These are phyloP conservation scores for Heliconius ethilla DNA, from an alignment of 2,888 invertebrate species.

Conservation along the genomic window DNA sequence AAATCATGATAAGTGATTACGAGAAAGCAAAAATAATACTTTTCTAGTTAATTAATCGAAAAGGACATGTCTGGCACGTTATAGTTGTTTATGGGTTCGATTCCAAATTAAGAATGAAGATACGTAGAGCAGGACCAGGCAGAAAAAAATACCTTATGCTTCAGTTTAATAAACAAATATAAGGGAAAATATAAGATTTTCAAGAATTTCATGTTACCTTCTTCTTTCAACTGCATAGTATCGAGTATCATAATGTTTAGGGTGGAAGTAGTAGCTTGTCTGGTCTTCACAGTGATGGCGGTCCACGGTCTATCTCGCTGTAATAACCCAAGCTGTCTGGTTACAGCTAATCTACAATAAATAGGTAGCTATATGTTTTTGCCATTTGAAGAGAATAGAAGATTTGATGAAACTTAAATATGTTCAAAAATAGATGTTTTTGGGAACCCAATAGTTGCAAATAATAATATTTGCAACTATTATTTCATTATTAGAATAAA, in stretches of 20 bases:
- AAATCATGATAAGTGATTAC: background rate
- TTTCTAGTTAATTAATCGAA: background rate
- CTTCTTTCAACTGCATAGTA: conserved; percentile 80
- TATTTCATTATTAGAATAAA: too few relatives aligned
- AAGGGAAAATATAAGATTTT: background rate
- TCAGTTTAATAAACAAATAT: too few relatives aligned
- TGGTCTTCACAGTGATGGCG: conserved; percentile 84
- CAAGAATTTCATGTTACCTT: conserved; percentile 57
- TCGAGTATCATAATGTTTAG: conserved; percentile 82
- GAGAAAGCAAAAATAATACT: background rate
- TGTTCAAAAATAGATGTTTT: too few relatives aligned
- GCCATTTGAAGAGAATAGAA: background rate
- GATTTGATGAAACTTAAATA: background rate
- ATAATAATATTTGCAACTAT: too few relatives aligned
- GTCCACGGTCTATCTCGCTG: conserved; percentile 83
- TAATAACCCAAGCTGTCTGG: conserved; percentile 77
- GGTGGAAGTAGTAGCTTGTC: conserved; percentile 83
- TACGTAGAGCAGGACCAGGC: too few relatives aligned
- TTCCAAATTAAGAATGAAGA: background rate
- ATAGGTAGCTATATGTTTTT: background rate
- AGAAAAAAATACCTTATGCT: background rate
- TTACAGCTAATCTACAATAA: conserved; percentile 66
- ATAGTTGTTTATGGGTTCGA: background rate
- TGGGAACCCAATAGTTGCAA: background rate
- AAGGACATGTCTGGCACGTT: background rate